Evolutionary conservation across 2,888 invertebrate genomes (phyloP), one percentile per base, ranked within the genome.

Genomic region (Siphlonurus alternatus): DNA sequence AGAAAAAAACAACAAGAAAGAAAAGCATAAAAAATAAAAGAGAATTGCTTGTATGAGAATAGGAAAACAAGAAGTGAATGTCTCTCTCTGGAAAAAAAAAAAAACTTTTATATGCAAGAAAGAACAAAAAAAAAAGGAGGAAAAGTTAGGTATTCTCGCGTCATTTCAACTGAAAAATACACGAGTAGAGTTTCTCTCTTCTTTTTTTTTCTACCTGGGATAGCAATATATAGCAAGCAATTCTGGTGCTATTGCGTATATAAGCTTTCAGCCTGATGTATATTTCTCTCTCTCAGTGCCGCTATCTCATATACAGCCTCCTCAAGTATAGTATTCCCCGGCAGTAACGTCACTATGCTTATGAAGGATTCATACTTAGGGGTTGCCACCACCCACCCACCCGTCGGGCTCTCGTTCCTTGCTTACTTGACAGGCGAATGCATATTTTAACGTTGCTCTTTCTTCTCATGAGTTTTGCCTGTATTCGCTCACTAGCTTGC

Each of bases 391-490:
- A 15, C 5, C n/a, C n/a, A n/a, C n/a, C n/a, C n/a, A n/a, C 53
- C 53, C n/a, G 53, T n/a, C 53, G n/a, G 53, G 53, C 10, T 15
- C 10, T 51, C n/a, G 10, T 10, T n/a, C 56, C 19, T 3, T 56
- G n/a, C 22, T 22, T 22, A 56, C 56, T 56, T 56, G 56, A 56
- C 56, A 56, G 56, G 7, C 56, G 56, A 18, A 56, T 56, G 56
- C 56, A 56, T 56, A 56, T 56, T 56, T 56, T 56, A 56, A 20
- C 56, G 20, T 56, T 56, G 56, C 56, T 56, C 56, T 56, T 56
- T 56, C 56, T 56, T 56, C 38, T 38, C 38, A n/a, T n/a, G n/a
- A n/a, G n/a, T n/a, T n/a, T n/a, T n/a, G n/a, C n/a, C n/a, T n/a
- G n/a, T n/a, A n/a, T n/a, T n/a, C n/a, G n/a, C n/a, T n/a, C n/a